Conservation (phyloP, 1,140 invertebrate genomes). For the Calephelis virginiensis region DNA sequence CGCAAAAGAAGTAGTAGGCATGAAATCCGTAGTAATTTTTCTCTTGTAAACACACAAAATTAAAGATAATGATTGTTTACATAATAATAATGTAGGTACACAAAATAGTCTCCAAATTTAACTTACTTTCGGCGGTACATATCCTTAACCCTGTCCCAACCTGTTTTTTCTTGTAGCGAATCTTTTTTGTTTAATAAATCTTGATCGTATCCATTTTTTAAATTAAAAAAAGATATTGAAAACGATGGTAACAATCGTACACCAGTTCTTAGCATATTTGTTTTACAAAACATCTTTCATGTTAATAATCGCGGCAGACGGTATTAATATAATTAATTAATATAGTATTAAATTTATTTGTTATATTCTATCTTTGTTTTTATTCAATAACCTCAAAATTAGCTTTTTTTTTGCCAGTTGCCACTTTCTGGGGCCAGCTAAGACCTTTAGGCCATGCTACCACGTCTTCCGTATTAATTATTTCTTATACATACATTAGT, state of each 20-base stretch:
- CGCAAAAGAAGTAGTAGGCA: too few relatives aligned
- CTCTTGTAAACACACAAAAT: too few relatives aligned
- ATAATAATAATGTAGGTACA: not conserved
- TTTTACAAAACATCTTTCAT: conserved; percentile 17
- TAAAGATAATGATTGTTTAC: not conserved
- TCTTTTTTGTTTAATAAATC: conserved; percentile 30
- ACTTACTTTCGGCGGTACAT: conserved; percentile 75
- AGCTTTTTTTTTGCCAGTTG: too few relatives aligned
- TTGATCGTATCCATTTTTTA: conserved; percentile 42
- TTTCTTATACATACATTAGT: too few relatives aligned
- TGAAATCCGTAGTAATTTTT: too few relatives aligned
- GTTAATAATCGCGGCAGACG: not conserved
- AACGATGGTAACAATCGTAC: conserved; percentile 49
- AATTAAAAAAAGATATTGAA: conserved; percentile 43
- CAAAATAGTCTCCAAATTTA: not conserved
- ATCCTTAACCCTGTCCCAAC: conserved; percentile 70
- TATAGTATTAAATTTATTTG: too few relatives aligned
- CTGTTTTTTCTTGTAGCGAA: conserved; percentile 45
- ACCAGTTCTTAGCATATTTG: conserved; percentile 35
- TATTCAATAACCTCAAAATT: too few relatives aligned
- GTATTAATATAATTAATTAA: too few relatives aligned
- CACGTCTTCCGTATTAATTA: too few relatives aligned
- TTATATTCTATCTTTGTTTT: too few relatives aligned
- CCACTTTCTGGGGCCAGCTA: too few relatives aligned
- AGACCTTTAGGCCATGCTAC: too few relatives aligned